Evolutionary conservation across 2,113 vertebrate species (phyloP).

Genomic region (Chionis minor): DNA sequence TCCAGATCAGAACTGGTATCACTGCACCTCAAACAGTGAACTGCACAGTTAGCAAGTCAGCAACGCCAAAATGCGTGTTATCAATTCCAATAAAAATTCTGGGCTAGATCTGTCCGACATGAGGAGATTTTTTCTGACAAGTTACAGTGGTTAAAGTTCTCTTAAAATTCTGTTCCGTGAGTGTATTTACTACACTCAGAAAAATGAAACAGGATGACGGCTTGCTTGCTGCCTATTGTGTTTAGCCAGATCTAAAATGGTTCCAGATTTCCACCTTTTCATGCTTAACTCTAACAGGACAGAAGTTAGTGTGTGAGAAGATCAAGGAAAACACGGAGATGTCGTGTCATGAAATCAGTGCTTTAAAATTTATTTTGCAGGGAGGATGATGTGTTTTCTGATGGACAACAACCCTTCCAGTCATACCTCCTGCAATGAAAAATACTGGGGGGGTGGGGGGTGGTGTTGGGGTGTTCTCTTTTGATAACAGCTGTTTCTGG

Average conservation of each 20-base stretch:
- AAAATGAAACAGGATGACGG: not conserved
- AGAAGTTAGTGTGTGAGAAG: not conserved
- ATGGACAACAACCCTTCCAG: not conserved
- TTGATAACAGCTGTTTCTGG: slow-evolving; percentile 30
- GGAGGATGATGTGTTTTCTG: not conserved
- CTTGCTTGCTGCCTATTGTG: slow-evolving; percentile 36
- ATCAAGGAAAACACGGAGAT: not conserved
- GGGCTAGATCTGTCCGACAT: not conserved
- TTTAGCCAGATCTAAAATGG: slow-evolving; percentile 38
- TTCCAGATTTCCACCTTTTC: slow-evolving; percentile 41
- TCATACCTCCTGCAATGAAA: not conserved
- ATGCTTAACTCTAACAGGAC: not conserved
- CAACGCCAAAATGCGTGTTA: not conserved
- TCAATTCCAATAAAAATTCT: not conserved
- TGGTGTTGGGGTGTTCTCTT: not conserved
- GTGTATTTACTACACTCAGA: slow-evolving; percentile 34
- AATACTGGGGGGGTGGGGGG: not conserved
- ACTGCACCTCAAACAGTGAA: not conserved
- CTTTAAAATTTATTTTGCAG: not conserved
- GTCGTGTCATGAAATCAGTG: not conserved
- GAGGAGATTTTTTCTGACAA: slow-evolving; percentile 24
- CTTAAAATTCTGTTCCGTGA: slow-evolving; percentile 7
- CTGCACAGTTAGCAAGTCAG: not conserved
- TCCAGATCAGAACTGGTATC: slow-evolving; percentile 1
- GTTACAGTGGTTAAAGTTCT: not conserved